Evolutionary conservation across 2,113 vertebrate genomes (phyloP).

Genomic region (Neotragus moschatus): DNA sequence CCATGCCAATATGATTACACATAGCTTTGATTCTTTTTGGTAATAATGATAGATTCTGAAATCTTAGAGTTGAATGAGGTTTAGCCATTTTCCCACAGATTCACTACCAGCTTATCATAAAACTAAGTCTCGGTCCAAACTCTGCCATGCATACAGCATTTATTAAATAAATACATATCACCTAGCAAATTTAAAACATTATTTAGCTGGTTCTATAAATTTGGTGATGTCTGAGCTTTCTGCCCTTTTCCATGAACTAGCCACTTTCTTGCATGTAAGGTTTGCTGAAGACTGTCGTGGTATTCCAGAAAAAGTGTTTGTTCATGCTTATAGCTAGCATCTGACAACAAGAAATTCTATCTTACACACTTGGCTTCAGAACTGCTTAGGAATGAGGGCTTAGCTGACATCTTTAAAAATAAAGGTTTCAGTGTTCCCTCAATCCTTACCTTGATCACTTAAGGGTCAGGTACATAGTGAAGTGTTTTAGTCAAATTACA

Average conservation of each 20-base stretch:
- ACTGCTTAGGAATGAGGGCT: background rate
- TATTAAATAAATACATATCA: background rate
- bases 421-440: background rate
- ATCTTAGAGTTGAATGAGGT: background rate
- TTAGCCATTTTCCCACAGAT: background rate
- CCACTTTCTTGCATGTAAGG: background rate
- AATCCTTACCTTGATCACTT: background rate
- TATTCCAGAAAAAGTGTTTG: background rate
- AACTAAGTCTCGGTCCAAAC: background rate
- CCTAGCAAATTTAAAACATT: background rate
- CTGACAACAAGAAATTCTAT: background rate
- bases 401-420: background rate
- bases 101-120: background rate
- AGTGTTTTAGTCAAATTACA: background rate
- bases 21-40: background rate
- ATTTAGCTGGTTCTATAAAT: background rate
- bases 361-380: background rate
- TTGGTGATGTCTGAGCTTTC: background rate
- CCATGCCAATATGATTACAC: no score
- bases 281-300: background rate
- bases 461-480: background rate
- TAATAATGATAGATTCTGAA: background rate
- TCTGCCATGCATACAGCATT: background rate
- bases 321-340: background rate
- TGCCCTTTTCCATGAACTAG: background rate